Conservation (phyloP, 1,140 invertebrate species). For the Gryllus bimaculatus region DNA sequence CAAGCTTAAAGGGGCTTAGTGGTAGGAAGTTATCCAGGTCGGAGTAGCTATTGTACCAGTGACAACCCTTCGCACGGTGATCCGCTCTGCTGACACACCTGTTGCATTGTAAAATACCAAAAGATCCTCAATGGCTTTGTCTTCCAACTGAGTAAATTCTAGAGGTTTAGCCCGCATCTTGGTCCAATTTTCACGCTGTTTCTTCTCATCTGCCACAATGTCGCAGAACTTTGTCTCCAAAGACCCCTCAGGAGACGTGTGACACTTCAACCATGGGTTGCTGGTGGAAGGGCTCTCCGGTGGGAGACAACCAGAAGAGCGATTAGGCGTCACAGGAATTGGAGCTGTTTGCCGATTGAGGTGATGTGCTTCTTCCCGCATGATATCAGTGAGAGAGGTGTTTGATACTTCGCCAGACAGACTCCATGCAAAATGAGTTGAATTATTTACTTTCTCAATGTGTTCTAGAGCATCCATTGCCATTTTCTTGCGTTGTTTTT, state of each 20-base stretch:
- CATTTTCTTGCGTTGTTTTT: constrained; percentile 49
- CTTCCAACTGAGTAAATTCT: constrained; percentile 59
- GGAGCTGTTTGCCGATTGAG: background rate
- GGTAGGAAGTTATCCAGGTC: constrained; percentile 41
- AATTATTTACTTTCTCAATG: background rate
- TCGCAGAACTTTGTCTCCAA: constrained; percentile 34
- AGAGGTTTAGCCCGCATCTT: constrained; percentile 53
- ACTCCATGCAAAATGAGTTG: background rate
- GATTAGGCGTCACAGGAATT: background rate
- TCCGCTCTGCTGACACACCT: constrained; percentile 49
- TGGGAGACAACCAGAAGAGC: background rate
- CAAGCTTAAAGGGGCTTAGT: constrained; percentile 7
- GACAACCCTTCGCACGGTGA: constrained; percentile 48
- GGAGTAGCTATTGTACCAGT: constrained; percentile 40
- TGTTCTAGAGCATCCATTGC: constrained; percentile 20
- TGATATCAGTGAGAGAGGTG: constrained; percentile 14
- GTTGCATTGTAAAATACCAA: constrained; percentile 50
- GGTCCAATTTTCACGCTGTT: constrained; percentile 46
- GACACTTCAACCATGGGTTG: constrained; percentile 17
- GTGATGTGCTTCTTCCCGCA: constrained; percentile 15
- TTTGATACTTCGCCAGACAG: background rate
- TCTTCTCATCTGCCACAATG: constrained; percentile 49
- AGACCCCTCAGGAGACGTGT: background rate
- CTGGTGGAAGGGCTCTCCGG: background rate
- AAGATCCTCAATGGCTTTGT: constrained; percentile 61